phyloP scores from a whole-genome alignment of 92 coral and sea anemone species.

The Hydrozoanthus gracilis region DNA sequence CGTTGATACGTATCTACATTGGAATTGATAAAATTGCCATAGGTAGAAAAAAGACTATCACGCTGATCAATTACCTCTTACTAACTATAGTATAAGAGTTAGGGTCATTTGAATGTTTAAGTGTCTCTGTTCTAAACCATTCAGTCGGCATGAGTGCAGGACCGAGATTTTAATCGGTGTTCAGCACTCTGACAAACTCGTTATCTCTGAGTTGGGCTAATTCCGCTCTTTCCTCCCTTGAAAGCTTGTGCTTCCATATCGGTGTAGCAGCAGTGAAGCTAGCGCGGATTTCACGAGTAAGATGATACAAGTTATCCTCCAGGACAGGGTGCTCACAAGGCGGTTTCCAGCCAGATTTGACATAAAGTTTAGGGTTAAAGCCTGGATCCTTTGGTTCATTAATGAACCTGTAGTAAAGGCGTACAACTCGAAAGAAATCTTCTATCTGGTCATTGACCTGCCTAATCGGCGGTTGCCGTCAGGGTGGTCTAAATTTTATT shows the following conservation, averaged over 20 bases:
- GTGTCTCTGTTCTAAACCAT: conserved; percentile 28
- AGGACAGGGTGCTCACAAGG: conserved; percentile 10
- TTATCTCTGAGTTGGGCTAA: neutral
- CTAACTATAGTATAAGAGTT: conserved; percentile 8
- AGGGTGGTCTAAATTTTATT: conserved; percentile 1
- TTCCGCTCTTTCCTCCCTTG: conserved; percentile 14
- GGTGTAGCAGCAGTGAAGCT: conserved; percentile 7
- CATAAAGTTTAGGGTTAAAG: conserved; percentile 16
- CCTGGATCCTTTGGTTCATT: conserved; percentile 20
- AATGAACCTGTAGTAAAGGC: conserved; percentile 4
- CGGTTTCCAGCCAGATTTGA: conserved; percentile 29
- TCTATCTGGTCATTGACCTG: neutral
- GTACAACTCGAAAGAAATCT: conserved; percentile 18
- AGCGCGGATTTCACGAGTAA: neutral
- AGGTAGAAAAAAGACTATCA: conserved; percentile 35
- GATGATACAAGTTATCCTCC: conserved; percentile 5
- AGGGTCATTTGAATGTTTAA: conserved; percentile 22
- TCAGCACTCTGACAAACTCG: conserved; percentile 14
- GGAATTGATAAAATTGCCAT: conserved; percentile 8
- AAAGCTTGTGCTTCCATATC: neutral
- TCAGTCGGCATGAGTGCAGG: conserved; percentile 18
- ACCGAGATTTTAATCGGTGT: conserved; percentile 27
- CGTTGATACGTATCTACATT: neutral
- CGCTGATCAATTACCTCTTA: conserved; percentile 3
- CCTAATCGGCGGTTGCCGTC: conserved; percentile 16